Base-by-base conservation (phyloP, 2,113 vertebrate species). In the Tyto alba region DNA sequence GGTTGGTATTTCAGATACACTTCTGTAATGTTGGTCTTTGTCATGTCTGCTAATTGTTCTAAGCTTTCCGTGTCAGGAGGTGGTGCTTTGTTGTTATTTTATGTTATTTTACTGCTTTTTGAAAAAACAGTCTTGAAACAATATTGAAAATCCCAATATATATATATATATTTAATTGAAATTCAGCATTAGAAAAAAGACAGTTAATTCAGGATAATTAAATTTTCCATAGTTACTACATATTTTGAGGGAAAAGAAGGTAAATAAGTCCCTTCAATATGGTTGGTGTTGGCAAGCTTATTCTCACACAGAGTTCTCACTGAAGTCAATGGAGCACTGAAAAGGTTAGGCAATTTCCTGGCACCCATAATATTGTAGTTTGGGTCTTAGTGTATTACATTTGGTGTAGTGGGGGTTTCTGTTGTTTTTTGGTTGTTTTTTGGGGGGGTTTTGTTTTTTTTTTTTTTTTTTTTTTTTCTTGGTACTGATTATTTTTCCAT, bases 1-100 rank as follows among this genome's bases (percentile, higher is more conserved):
- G 99, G 99, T 99, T 99, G 98, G 99, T 99, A 98, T 97, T 90
- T 71, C 29, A 84, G 32, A 59, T 47, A 10, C 95, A 96, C 41
- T 91, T 97, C 67, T 94, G 43, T 82, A 52, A 86, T 93, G n/a
- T 94, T 95, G 75, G 57, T 96, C 53, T 96, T 82, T 96, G 95
- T 97, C 48, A 3, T 94, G 73, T 97, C 77, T 95, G 72, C 93
- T 97, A 56, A 62, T 88, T 96, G 56, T 93, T 80, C 90, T 89
- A 96, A 82, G 82, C 66, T 96, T 96, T 96, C 56, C 7, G 27
- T 97, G 93, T 95, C 85, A 95, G 57, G 76, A 96, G 71, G 18
- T 80, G 60, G 23, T 94, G 50, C 62, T 88, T 34, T 90, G 68
- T 85, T 71, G 62, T 67, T 82, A 40, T 43, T 87, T 85, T 55